Conservation (phyloP, 1,140 invertebrate species). For the Tachypleus tridentatus region DNA sequence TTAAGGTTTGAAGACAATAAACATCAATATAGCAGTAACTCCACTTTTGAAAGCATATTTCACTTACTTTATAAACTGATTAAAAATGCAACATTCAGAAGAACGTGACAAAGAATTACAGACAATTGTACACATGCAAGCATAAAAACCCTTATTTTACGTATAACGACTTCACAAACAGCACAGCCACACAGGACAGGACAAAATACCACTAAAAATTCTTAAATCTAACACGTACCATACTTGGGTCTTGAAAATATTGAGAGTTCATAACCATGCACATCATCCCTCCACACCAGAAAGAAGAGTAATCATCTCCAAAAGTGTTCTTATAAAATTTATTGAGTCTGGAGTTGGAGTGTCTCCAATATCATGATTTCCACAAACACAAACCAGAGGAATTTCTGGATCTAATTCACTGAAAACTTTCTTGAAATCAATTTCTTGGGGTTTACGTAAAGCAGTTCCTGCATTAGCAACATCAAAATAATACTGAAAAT, state of each 20-base stretch:
- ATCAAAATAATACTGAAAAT: not conserved
- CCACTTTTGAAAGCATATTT: too few species aligned
- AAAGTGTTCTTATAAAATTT: constrained; percentile 34
- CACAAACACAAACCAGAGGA: constrained; percentile 43
- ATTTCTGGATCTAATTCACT: constrained; percentile 35
- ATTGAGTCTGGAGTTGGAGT: constrained; percentile 36
- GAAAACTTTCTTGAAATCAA: constrained; percentile 37
- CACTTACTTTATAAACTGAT: too few species aligned
- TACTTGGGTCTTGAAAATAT: constrained; percentile 31
- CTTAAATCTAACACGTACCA: constrained; percentile 2
- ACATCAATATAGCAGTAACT: too few species aligned
- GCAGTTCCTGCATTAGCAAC: constrained; percentile 13
- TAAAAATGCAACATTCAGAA: too few species aligned
- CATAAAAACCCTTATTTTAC: too few species aligned
- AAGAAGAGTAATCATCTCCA: constrained; percentile 46
- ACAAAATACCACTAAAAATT: too few species aligned
- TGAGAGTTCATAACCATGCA: constrained; percentile 45
- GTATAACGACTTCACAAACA: too few species aligned
- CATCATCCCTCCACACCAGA: constrained; percentile 41
- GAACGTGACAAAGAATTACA: too few species aligned
- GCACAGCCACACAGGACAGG: too few species aligned
- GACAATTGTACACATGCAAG: too few species aligned
- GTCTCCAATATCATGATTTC: constrained; percentile 46
- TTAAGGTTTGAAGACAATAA: too few species aligned
- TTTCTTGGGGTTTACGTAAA: constrained; percentile 31